Evolutionary conservation across 2,113 vertebrate genomes (phyloP).

Genomic region (Antechinus flavipes): DNA sequence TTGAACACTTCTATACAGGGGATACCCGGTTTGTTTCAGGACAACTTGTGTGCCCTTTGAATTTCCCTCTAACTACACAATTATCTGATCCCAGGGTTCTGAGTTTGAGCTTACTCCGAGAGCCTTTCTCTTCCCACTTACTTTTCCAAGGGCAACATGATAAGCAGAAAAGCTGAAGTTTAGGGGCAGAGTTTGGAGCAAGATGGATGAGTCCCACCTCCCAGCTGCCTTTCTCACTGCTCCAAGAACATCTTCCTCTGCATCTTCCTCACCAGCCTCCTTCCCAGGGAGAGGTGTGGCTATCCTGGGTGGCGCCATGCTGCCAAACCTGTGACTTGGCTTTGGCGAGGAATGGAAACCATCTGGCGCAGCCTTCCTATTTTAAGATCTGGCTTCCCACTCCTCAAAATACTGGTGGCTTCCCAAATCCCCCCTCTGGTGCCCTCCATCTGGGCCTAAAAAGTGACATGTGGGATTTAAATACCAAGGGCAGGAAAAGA

Average conservation of each 20-base stretch:
- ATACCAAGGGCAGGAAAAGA: background rate
- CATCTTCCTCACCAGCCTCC: background rate
- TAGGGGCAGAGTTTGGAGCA: background rate
- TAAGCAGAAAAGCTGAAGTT: background rate
- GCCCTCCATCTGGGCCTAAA: conserved; percentile 3
- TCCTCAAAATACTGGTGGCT: background rate
- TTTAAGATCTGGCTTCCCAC: background rate
- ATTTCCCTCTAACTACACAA: background rate
- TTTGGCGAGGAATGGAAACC: background rate
- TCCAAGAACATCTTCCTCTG: conserved; percentile 1
- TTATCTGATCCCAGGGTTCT: background rate
- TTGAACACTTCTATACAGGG: background rate
- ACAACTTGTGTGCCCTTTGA: background rate
- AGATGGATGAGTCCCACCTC: background rate
- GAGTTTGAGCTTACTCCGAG: background rate
- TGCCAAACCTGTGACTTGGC: background rate
- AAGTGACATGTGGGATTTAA: background rate
- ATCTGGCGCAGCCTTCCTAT: background rate
- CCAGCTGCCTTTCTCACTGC: background rate
- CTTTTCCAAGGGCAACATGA: background rate
- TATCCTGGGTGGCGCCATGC: background rate
- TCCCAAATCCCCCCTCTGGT: conserved; percentile 2
- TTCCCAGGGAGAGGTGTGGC: background rate
- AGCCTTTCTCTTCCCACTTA: background rate
- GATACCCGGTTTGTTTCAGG: background rate